These are phyloP conservation scores for zebrafish (Danio rerio) DNA, from an alignment of 2,113 vertebrate genomes.

Conservation along the genomic window DNA sequence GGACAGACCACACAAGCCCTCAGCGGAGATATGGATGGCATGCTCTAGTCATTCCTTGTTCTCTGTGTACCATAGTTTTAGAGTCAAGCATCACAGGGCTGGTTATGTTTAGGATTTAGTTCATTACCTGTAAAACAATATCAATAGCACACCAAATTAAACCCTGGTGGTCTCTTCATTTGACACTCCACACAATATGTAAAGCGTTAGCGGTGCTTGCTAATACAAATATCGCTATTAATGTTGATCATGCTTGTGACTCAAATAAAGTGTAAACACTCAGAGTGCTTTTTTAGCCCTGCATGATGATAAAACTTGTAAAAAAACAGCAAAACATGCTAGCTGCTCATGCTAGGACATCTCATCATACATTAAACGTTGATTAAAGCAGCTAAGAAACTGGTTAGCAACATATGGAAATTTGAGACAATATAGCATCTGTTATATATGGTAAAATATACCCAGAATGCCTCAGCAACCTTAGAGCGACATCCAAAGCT, in stretches of 20 bases:
- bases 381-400: too few relatives aligned
- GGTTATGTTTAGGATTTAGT: conserved; percentile 18
- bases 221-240: not conserved
- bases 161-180: conserved; percentile 41
- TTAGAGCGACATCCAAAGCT: not conserved
- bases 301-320: not conserved
- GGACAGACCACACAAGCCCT: conserved; percentile 24
- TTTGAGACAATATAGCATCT: not conserved
- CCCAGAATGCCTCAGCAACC: not conserved
- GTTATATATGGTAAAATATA: not conserved
- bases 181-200: conserved; percentile 19
- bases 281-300: not conserved
- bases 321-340: too few relatives aligned
- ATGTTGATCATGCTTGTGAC: not conserved
- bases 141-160: conserved; percentile 37
- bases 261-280: not conserved
- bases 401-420: too few relatives aligned
- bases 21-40: not conserved
- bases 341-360: too few relatives aligned
- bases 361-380: too few relatives aligned
- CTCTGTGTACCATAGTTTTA: conserved; percentile 13
- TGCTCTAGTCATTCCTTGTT: not conserved
- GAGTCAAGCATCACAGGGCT: not conserved
- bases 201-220: conserved; percentile 2
- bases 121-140: conserved; percentile 30